Percentiles rank a stretch among this genome's conserved stretches.
These are phyloP conservation scores for Axea sp. DNA, from an alignment of 2,888 invertebrate genomes.

Conservation along the genomic window DNA sequence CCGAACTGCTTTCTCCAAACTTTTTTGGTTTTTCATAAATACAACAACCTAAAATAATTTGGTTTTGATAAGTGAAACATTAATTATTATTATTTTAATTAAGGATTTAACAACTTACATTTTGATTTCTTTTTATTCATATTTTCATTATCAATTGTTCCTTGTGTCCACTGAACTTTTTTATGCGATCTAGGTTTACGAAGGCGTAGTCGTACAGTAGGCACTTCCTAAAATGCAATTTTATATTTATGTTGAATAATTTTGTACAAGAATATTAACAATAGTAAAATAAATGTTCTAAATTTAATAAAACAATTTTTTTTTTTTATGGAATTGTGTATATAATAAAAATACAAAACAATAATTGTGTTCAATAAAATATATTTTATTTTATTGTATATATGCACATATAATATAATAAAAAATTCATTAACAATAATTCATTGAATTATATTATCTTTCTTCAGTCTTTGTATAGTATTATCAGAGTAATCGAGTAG, in stretches of 20 bases:
- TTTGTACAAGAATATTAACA: background rate
- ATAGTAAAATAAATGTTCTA: background rate
- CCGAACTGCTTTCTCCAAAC: constrained; percentile 94
- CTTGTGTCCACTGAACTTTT: constrained; percentile 94
- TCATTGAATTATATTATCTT: constrained; percentile 80
- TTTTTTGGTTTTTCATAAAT: constrained; percentile 94
- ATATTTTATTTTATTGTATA: constrained; percentile 17
- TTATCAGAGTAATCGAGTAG: constrained; percentile 84
- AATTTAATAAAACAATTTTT: background rate
- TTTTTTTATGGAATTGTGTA: too few species aligned
- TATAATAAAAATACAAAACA: too few species aligned
- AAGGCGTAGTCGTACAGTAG: constrained; percentile 84
- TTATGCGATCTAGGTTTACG: constrained; percentile 86
- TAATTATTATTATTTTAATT: too few species aligned
- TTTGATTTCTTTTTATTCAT: constrained; percentile 98
- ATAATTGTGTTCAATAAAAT: too few species aligned
- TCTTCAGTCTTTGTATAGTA: constrained; percentile 81
- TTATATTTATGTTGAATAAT: too few species aligned
- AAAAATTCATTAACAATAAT: background rate
- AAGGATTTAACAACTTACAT: constrained; percentile 83
- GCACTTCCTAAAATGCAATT: constrained; percentile 78
- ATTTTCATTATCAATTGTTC: constrained; percentile 96
- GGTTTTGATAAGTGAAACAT: too few species aligned
- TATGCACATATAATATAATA: background rate
- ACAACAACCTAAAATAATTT: constrained; percentile 87